Evolutionary conservation across 1,140 invertebrate genomes (phyloP).

Genomic region (Dendroctonus ponderosae): DNA sequence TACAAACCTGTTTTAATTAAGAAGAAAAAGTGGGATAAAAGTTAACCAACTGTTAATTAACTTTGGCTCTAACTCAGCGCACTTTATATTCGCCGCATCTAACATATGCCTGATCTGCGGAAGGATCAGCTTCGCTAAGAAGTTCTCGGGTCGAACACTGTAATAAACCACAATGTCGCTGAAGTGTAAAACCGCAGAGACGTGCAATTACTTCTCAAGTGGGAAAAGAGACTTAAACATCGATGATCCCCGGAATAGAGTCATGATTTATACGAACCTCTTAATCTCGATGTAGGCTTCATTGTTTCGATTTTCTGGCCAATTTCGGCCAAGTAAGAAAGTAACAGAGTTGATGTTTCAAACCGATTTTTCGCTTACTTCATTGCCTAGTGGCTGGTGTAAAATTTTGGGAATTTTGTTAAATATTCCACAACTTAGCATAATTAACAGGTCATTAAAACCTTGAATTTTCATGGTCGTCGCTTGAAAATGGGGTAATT

Average conservation of each 20-base stretch:
- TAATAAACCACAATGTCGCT: conserved; percentile 23
- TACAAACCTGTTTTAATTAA: too few species aligned
- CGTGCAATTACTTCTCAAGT: conserved; percentile 23
- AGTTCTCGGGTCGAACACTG: conserved; percentile 16
- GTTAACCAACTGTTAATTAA: too few species aligned
- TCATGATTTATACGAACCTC: conserved; percentile 12
- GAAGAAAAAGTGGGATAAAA: too few species aligned
- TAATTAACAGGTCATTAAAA: too few species aligned
- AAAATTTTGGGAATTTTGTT: background rate
- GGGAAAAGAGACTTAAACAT: conserved; percentile 22
- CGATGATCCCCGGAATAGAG: conserved; percentile 16
- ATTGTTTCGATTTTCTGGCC: conserved; percentile 3
- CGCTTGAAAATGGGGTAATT: too few species aligned
- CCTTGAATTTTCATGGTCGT: too few species aligned
- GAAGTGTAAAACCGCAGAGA: conserved; percentile 24
- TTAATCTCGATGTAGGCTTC: conserved; percentile 15
- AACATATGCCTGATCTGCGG: conserved; percentile 9
- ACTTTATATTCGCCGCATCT: conserved; percentile 1
- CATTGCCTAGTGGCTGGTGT: background rate
- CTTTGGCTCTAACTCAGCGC: too few species aligned
- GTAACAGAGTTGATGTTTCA: too few species aligned
- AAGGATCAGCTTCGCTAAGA: conserved; percentile 10
- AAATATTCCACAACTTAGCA: too few species aligned
- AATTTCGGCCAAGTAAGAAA: too few species aligned
- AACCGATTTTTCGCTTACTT: too few species aligned